Conservation (phyloP, 2,113 vertebrate genomes). For the Atrichornis clamosus region DNA sequence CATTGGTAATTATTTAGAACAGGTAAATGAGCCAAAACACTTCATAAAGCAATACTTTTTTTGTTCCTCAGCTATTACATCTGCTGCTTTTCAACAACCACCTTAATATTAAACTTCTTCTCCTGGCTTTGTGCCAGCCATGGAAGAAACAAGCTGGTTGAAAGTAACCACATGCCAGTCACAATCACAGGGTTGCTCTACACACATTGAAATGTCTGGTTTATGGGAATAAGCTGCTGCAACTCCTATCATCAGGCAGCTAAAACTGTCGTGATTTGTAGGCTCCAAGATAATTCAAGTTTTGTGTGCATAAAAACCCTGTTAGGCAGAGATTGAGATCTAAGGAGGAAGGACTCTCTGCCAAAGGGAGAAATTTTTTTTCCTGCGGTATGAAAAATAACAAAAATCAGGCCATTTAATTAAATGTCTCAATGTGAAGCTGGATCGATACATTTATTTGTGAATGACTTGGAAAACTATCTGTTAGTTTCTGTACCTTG, state of each 20-base stretch:
- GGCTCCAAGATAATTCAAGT: not conserved
- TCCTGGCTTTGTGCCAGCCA: not conserved
- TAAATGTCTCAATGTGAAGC: not conserved
- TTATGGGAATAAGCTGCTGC: not conserved
- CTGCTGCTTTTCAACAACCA: constrained; percentile 37
- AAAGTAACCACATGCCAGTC: constrained; percentile 12
- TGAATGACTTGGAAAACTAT: not conserved
- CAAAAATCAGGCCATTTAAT: not conserved
- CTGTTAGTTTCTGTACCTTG: not conserved
- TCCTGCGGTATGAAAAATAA: constrained; percentile 1
- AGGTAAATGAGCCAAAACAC: constrained; percentile 26
- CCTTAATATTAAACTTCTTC: constrained; percentile 36
- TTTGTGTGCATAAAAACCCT: not conserved
- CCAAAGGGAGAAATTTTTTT: not conserved
- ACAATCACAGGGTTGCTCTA: not conserved
- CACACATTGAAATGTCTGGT: not conserved
- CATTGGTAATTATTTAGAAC: not conserved
- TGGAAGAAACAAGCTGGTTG: not conserved
- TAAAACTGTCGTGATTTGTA: not conserved
- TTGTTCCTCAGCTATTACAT: constrained; percentile 30
- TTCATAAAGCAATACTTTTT: constrained; percentile 12
- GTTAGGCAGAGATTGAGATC: not conserved
- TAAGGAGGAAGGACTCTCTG: not conserved
- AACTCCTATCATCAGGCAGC: not conserved
- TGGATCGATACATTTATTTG: not conserved